Evolutionary conservation across 1,140 invertebrate species (phyloP), one percentile per base, ranked within the genome.

Genomic region (Drosophila setifemur): DNA sequence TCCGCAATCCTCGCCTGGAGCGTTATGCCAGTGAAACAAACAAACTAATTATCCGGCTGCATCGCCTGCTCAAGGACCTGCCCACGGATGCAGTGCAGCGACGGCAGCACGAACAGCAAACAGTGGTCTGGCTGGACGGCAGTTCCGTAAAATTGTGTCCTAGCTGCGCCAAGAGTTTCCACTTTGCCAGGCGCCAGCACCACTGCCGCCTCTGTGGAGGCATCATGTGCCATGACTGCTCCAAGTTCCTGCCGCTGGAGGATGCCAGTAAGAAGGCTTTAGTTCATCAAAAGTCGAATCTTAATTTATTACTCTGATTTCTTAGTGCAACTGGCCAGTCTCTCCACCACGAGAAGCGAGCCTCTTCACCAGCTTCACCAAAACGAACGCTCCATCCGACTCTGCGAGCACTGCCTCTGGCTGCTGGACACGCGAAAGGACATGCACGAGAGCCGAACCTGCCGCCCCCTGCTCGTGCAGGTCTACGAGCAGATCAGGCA

Each of bases 141-240:
- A 94, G 93, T 39, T 95, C 96, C 74, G 97, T 98, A 0, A 95
- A 95, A 60, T 90, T 97, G 18, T 99, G 98, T 91, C 96, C 97
- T 2, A 95, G 94, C 70, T 99, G 98, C 93, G 96, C 96, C 3
- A 94, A 94, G 89, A 93, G 93, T 40, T 99, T 99, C 90, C 95
- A 95, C 75, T 88, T 99, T 25, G 94, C 97, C 0, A 93, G 96
- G 49, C 92, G 98, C 57, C 96, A 98, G 90, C 98, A 99, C 92
- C 98, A 99, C 91, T 99, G 98, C 89, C 92, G 98, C 69, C 92
- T 99, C 3, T 99, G 98, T 92, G 98, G 98, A 0, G 95, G 95
- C 45, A 95, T 99, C 53, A 96, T 99, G 93, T 99, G 98, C 91
- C 93, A 98, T 89, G 94, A 95, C 71, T 99, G 98, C 90, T 99